Evolutionary conservation across 2,888 invertebrate species (phyloP).

Genomic region (Lottia gigantea): DNA sequence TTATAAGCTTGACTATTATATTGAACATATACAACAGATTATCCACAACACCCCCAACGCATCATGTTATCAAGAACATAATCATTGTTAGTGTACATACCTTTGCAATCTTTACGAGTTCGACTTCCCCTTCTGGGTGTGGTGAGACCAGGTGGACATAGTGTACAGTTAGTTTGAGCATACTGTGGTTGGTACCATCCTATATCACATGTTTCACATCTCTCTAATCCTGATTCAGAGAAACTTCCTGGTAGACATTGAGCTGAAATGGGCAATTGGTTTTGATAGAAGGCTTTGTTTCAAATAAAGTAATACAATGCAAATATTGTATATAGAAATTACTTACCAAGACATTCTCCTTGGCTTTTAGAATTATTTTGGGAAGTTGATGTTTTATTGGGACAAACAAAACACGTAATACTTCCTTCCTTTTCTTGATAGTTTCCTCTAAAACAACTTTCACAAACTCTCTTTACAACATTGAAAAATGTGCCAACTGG

Average conservation of each 20-base stretch:
- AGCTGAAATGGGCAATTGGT: conserved; percentile 57
- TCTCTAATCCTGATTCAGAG: conserved; percentile 68
- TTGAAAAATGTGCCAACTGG: conserved; percentile 77
- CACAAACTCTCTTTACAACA: conserved; percentile 71
- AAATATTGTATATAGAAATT: too few species aligned
- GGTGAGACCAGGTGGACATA: conserved; percentile 65
- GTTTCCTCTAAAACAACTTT: conserved; percentile 74
- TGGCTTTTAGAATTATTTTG: conserved; percentile 67
- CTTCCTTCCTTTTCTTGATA: conserved; percentile 74
- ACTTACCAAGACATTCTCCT: conserved; percentile 68
- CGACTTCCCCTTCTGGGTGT: conserved; percentile 67
- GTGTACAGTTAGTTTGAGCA: conserved; percentile 61
- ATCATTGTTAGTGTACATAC: conserved; percentile 66
- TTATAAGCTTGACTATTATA: too few species aligned
- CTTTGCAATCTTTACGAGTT: conserved; percentile 71
- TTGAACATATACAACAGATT: too few species aligned
- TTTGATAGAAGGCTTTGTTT: too few species aligned
- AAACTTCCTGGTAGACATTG: conserved; percentile 69
- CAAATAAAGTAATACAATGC: too few species aligned
- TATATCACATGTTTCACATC: conserved; percentile 68
- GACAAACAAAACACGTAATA: conserved; percentile 73
- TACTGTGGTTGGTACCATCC: conserved; percentile 67
- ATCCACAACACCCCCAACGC: too few species aligned
- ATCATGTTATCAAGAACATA: too few species aligned
- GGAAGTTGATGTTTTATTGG: conserved; percentile 73